These are phyloP conservation scores for Noctua fimbriata DNA, from an alignment of 2,888 invertebrate species.

Conservation along the genomic window DNA sequence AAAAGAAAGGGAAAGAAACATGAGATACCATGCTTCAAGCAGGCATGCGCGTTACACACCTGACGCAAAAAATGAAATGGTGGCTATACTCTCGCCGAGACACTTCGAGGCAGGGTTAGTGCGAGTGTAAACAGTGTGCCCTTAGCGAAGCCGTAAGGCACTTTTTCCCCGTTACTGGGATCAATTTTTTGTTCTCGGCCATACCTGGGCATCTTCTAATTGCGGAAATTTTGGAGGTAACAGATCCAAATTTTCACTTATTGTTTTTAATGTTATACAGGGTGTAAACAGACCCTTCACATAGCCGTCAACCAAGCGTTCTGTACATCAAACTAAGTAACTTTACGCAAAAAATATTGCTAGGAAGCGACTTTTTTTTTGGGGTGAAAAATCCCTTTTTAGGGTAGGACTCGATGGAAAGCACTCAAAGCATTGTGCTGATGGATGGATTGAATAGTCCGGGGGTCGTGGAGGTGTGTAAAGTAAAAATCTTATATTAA, in stretches of 20 bases:
- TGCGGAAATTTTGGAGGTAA: neutral
- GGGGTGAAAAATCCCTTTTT: no score
- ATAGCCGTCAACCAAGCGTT: no score
- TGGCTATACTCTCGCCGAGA: neutral
- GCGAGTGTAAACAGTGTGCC: neutral
- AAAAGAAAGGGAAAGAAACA: constrained; percentile 30
- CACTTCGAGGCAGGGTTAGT: neutral
- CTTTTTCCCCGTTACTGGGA: neutral
- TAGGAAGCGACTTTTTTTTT: no score
- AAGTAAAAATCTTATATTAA: no score
- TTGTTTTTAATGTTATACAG: neutral
- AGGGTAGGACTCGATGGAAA: no score
- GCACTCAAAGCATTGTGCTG: no score
- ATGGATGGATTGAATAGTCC: no score
- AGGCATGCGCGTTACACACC: constrained; percentile 19
- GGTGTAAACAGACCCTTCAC: no score
- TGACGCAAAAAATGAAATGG: neutral
- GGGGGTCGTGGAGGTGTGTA: no score
- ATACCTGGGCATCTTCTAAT: no score
- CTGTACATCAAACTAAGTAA: no score
- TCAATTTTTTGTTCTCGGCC: neutral
- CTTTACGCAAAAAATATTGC: no score
- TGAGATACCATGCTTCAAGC: constrained; percentile 32
- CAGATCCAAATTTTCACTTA: neutral
- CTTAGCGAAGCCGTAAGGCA: neutral